Percentiles rank a stretch among this genome's conserved stretches.
These are phyloP conservation scores for Oncopeltus fasciatus DNA, from an alignment of 1,140 invertebrate species.

Conservation along the genomic window DNA sequence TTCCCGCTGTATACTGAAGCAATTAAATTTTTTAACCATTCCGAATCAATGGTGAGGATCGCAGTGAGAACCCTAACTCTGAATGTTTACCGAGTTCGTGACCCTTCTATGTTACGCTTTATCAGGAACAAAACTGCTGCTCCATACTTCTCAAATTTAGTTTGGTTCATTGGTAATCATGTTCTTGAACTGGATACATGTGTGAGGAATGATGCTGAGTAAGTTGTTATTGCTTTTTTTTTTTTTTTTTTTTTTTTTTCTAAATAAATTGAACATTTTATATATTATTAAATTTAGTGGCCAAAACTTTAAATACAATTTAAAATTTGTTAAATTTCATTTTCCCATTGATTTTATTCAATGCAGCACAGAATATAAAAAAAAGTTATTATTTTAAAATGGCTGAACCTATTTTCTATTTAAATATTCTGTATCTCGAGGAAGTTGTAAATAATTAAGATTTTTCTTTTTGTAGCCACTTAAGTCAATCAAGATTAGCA, in stretches of 20 bases:
- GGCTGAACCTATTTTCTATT: no score
- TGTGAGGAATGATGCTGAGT: conserved; percentile 88
- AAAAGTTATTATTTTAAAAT: no score
- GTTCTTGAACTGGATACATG: conserved; percentile 90
- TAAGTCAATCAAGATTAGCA: conserved; percentile 76
- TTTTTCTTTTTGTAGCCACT: conserved; percentile 50
- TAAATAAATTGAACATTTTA: neutral
- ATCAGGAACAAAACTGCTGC: conserved; percentile 90
- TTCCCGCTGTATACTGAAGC: conserved; percentile 98
- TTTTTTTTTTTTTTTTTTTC: neutral
- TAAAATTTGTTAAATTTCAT: no score
- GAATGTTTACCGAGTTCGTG: conserved; percentile 92
- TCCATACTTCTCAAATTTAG: conserved; percentile 95
- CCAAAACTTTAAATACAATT: no score
- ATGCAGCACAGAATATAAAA: no score
- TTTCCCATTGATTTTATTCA: no score
- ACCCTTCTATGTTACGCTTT: conserved; percentile 88
- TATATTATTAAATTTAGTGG: no score
- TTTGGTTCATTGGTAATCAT: conserved; percentile 99
- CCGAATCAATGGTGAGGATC: conserved; percentile 97
- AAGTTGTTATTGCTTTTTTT: conserved; percentile 32
- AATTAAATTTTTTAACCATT: conserved; percentile 98
- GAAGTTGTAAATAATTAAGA: no score
- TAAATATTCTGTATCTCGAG: no score
- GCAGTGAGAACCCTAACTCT: conserved; percentile 93